phyloP scores from a whole-genome alignment of 23 tunicate species.

The Trididemnum miniatum region DNA sequence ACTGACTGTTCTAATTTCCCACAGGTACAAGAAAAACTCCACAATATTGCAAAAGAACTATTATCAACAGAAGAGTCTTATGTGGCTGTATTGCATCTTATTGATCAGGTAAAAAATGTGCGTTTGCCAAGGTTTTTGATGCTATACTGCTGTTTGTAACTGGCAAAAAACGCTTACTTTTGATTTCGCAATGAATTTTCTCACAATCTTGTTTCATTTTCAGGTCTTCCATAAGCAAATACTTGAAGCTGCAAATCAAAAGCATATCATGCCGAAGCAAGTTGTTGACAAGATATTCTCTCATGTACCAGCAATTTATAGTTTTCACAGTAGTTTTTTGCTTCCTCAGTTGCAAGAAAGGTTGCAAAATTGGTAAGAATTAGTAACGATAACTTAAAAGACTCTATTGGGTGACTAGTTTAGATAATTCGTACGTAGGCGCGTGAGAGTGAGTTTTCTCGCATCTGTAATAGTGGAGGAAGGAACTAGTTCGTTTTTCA shows the following conservation, averaged over 20 bases:
- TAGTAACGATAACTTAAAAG: too few species aligned
- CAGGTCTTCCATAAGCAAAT: conserved; percentile 86
- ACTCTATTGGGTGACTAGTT: too few species aligned
- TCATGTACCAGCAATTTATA: conserved; percentile 82
- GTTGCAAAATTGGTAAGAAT: conserved; percentile 65
- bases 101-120: conserved; percentile 73
- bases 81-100: conserved; percentile 74
- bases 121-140: too few species aligned
- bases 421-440: too few species aligned
- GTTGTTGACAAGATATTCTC: conserved; percentile 74
- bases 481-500: too few species aligned
- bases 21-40: too few species aligned
- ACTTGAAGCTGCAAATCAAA: conserved; percentile 54
- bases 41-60: conserved; percentile 86
- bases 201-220: neutral
- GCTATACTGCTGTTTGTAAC: neutral
- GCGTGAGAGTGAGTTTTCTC: too few species aligned
- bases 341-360: conserved; percentile 67
- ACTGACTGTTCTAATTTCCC: too few species aligned
- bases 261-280: conserved; percentile 63
- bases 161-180: neutral
- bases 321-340: conserved; percentile 75
- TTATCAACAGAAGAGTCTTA: conserved; percentile 78
- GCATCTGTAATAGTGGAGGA: too few species aligned
- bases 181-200: neutral